phyloP scores from a whole-genome alignment of 2,113 vertebrate genomes.

The Sinocyclocheilus rhinocerous region DNA sequence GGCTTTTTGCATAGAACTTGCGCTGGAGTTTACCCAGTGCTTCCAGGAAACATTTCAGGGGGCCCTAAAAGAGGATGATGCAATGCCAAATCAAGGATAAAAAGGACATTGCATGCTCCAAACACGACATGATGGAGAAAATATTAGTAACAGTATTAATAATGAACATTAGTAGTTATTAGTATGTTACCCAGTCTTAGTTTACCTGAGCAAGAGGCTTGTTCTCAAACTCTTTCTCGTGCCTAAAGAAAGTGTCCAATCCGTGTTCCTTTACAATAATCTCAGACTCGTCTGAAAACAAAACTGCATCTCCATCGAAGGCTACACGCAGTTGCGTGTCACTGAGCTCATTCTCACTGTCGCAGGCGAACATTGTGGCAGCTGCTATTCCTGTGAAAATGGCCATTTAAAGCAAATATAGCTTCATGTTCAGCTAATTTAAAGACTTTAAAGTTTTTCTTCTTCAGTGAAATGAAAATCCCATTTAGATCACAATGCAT shows the following conservation, averaged over 20 bases:
- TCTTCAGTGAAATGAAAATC: background rate
- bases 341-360: constrained; percentile 79
- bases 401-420: background rate
- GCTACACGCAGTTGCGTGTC: constrained; percentile 90
- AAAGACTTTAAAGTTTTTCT: background rate
- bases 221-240: constrained; percentile 89
- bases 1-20: constrained; percentile 89
- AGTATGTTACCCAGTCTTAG: background rate
- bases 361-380: constrained; percentile 90
- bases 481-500: background rate
- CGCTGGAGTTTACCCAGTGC: constrained; percentile 90
- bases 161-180: background rate
- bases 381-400: constrained; percentile 84
- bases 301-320: constrained; percentile 91
- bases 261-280: constrained; percentile 90
- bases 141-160: background rate
- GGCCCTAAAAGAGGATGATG: constrained; percentile 75
- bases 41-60: constrained; percentile 91
- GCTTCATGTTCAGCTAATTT: background rate
- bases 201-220: constrained; percentile 90
- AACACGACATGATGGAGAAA: background rate
- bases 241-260: constrained; percentile 92
- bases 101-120: background rate
- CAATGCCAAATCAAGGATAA: background rate
- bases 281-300: constrained; percentile 94